Percentiles rank a stretch among this genome's conserved stretches.
Conservation (phyloP, 64 coral and sea anemone species). For the Trachythela sp. region DNA sequence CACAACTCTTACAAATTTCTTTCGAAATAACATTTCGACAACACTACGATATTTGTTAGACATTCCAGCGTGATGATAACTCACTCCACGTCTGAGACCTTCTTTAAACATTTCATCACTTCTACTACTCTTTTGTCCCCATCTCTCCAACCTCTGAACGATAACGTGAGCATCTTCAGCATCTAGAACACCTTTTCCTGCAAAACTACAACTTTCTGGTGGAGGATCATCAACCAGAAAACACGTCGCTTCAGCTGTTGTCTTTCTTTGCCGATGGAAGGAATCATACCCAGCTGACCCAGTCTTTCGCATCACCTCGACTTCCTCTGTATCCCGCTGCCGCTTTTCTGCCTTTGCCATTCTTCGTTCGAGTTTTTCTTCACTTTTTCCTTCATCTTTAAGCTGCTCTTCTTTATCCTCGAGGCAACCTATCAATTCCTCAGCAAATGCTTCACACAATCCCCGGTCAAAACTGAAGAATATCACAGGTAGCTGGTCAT, state of each 20-base stretch:
- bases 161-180: constrained; percentile 28
- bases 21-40: constrained; percentile 59
- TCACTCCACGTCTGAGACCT: constrained; percentile 49
- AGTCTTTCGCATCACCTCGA: background rate
- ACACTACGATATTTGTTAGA: constrained; percentile 18
- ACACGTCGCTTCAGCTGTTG: background rate
- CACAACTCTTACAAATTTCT: constrained; percentile 63
- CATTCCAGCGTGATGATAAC: constrained; percentile 63
- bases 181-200: background rate
- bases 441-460: background rate
- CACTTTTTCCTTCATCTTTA: background rate
- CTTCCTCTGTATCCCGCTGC: background rate
- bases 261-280: background rate
- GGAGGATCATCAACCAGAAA: background rate
- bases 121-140: no score
- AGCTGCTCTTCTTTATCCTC: background rate
- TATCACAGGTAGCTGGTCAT: background rate
- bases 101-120: constrained; percentile 6
- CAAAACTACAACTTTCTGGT: background rate
- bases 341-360: background rate
- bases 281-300: background rate
- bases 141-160: constrained; percentile 4
- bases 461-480: constrained; percentile 32
- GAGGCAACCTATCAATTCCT: background rate
- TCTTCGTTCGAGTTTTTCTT: background rate